Evolutionary conservation across 2,113 vertebrate species (phyloP).

Genomic region (Ameiurus melas): DNA sequence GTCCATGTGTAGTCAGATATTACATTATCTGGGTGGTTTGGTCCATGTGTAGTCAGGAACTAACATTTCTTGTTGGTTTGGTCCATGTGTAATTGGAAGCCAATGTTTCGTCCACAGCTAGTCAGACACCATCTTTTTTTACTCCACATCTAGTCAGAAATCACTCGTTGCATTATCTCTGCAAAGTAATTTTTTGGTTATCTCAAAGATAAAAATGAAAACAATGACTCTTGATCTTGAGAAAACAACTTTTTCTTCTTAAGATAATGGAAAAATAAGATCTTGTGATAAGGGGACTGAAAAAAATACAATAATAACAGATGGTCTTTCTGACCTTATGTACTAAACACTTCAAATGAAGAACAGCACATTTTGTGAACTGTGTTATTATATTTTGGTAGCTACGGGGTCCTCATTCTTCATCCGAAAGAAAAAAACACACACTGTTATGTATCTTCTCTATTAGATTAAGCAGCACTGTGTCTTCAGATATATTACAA

Average conservation of each 20-base stretch:
- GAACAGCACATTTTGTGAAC: constrained; percentile 21
- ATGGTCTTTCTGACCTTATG: constrained; percentile 17
- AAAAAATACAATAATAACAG: constrained; percentile 20
- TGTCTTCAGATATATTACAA: neutral
- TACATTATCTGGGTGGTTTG: too few relatives aligned
- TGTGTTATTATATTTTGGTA: constrained; percentile 25
- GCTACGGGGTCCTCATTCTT: constrained; percentile 22
- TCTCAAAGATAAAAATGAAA: neutral
- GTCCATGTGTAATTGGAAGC: neutral
- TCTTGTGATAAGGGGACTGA: neutral
- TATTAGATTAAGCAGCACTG: neutral
- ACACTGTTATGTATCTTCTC: neutral
- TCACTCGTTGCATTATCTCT: neutral
- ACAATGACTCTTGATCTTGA: neutral
- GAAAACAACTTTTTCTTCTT: neutral
- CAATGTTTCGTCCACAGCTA: neutral
- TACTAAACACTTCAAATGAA: constrained; percentile 27
- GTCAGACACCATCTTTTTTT: neutral
- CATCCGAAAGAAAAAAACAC: constrained; percentile 8
- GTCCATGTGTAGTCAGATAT: too few relatives aligned
- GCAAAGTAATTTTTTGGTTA: neutral
- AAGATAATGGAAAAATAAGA: constrained; percentile 13
- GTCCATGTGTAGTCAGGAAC: neutral
- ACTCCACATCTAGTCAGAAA: neutral
- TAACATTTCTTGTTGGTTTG: neutral